A percentile compares a stretch with the other conserved stretches of the same genome.
phyloP scores from a whole-genome alignment of 1,140 invertebrate genomes.

The Saccostrea cuccullata region DNA sequence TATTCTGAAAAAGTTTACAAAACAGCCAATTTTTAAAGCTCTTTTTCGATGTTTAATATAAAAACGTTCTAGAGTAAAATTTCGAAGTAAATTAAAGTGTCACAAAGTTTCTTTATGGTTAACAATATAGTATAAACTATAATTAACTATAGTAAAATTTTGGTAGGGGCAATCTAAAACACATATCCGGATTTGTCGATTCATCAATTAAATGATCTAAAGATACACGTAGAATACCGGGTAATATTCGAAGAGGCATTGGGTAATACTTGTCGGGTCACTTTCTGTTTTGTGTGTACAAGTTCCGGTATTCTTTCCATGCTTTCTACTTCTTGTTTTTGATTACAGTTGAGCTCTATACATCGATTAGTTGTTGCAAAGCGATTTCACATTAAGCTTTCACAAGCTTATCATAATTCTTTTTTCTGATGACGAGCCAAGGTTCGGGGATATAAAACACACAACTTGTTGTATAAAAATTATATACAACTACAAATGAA shows the following conservation, averaged over 20 bases:
- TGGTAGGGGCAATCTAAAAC: slow-evolving; percentile 29
- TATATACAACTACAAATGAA: too few relatives aligned
- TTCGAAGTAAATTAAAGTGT: too few relatives aligned
- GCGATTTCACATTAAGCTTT: not conserved
- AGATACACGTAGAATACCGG: slow-evolving; percentile 33
- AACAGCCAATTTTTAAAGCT: too few relatives aligned
- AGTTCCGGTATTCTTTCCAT: slow-evolving; percentile 45
- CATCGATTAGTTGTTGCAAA: slow-evolving; percentile 39
- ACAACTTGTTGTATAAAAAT: too few relatives aligned
- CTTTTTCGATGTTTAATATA: too few relatives aligned
- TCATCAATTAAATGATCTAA: slow-evolving; percentile 53
- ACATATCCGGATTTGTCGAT: slow-evolving; percentile 36
- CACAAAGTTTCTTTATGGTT: too few relatives aligned
- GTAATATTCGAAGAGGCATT: not conserved
- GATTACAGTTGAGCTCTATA: slow-evolving; percentile 42
- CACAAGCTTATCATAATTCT: slow-evolving; percentile 38
- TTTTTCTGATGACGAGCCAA: slow-evolving; percentile 13
- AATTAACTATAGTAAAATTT: too few relatives aligned
- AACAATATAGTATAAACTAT: too few relatives aligned
- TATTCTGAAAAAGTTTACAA: too few relatives aligned
- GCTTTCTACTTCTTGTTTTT: not conserved
- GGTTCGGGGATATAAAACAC: too few relatives aligned
- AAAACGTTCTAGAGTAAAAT: too few relatives aligned
- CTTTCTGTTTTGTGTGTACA: slow-evolving; percentile 40
- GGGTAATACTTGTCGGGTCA: slow-evolving; percentile 12